Base-by-base conservation (phyloP, 2,113 vertebrate species). In the Geothlypis trichas region DNA sequence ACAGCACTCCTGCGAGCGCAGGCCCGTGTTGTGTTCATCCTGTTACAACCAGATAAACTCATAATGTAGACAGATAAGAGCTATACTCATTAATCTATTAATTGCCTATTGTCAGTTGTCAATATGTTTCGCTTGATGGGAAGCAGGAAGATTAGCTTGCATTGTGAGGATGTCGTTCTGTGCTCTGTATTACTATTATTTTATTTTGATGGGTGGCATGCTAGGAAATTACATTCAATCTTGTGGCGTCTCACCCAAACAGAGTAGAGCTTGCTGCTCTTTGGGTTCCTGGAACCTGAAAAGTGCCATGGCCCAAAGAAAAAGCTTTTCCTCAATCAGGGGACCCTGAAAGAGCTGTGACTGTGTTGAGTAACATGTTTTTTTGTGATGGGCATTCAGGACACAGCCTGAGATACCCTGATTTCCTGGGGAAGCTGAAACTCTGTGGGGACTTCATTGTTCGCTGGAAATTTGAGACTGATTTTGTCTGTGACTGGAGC, bases 41-140 rank as follows among this genome's bases (percentile, higher is more conserved):
- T 97, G 97, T 96, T 93, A 95, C 96, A 96, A 97, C 95, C 95
- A 97, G 97, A 97, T 97, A 97, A 97, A 97, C 91, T 96, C 96
- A 94, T 94, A 96, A 97, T 96, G 96, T 47, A 92, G 90, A 94
- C 80, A 94, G 97, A 97, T 97, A 97, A 97, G 97, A 68, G 80
- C 91, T 93, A 82, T 93, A 86, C 96, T 95, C 95, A 96, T 97
- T 97, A 96, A 97, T 97, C 96, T 97, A 96, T 97, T 97, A 97
- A 97, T 96, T 97, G 92, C 96, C 95, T 94, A 97, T 97, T 97
- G 97, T 97, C 91, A 93, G 78, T 93, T 97, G 95, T 96, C 97
- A 97, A 94, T 96, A 96, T 86, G 96, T 58, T 96, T 95, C 47
- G 8, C 94, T 96, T 95, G 96, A 97, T 97, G 96, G 87, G 85